phyloP scores from a whole-genome alignment of 2,113 vertebrate genomes.

The Sceloporus undulatus region DNA sequence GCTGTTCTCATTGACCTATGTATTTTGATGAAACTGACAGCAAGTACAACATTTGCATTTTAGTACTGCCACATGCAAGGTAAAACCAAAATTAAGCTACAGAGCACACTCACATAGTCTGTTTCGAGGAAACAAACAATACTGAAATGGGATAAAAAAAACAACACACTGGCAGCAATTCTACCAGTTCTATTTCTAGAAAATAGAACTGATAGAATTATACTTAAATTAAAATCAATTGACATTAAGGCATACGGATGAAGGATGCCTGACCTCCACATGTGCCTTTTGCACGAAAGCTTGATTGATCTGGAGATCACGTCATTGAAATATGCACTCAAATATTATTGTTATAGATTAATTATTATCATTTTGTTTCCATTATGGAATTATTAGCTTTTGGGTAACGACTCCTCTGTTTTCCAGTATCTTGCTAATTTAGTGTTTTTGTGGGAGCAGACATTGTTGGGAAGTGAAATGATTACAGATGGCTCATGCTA shows the following conservation, averaged over 20 bases:
- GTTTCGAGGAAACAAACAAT: constrained; percentile 2
- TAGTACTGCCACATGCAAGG: constrained; percentile 32
- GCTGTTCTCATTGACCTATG: constrained; percentile 23
- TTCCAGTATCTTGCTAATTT: neutral
- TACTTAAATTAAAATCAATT: neutral
- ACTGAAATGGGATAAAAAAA: constrained; percentile 5
- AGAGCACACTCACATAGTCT: neutral
- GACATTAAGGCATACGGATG: too few species aligned
- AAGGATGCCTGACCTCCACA: neutral
- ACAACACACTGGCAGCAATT: neutral
- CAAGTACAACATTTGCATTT: constrained; percentile 36
- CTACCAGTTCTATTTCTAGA: neutral
- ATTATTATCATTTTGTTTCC: too few species aligned
- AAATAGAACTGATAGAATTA: neutral
- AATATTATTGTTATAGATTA: neutral
- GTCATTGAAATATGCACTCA: neutral
- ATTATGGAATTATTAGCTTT: neutral
- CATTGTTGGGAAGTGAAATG: too few species aligned
- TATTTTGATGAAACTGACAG: constrained; percentile 41
- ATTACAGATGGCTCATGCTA: too few species aligned
- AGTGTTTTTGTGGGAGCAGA: too few species aligned
- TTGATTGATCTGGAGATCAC: neutral
- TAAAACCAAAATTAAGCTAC: constrained; percentile 20
- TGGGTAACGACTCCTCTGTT: neutral
- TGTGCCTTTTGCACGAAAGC: neutral